A percentile compares a stretch with the other conserved stretches of the same genome.
Conservation (phyloP, 2,113 vertebrate species). For the Daphoenositta chrysoptera region DNA sequence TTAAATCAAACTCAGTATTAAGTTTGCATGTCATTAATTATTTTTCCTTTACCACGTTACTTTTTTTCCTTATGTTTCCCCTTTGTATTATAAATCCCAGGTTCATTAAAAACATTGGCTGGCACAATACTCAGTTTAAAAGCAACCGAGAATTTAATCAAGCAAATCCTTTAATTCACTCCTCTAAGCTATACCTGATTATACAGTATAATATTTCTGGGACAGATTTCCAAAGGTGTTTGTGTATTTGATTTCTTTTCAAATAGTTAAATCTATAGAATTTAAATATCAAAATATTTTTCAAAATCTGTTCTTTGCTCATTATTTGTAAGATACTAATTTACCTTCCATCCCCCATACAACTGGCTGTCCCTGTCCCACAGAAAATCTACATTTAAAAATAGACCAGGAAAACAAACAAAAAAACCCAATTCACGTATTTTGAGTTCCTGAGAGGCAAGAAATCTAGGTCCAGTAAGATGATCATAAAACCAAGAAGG, state of each 20-base stretch:
- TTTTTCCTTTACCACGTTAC: neutral
- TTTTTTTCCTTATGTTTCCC: neutral
- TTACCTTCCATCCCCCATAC: neutral
- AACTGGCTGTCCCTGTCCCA: fast-evolving
- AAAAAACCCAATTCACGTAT: fast-evolving
- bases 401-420: neutral
- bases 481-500: neutral
- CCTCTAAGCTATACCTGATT: neutral
- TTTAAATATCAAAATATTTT: neutral
- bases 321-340: neutral
- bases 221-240: neutral
- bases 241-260: neutral
- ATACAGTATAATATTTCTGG: neutral
- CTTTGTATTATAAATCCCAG: neutral
- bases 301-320: neutral
- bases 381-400: neutral
- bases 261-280: neutral
- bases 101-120: neutral
- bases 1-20: neutral
- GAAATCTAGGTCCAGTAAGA: neutral
- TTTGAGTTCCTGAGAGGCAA: neutral
- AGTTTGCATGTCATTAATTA: fast-evolving
- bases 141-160: neutral
- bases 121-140: neutral
- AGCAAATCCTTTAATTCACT: neutral